Percentiles rank a stretch among this genome's conserved stretches.
Conservation (phyloP, 2,113 vertebrate species). For the Leptobrachium leishanense region DNA sequence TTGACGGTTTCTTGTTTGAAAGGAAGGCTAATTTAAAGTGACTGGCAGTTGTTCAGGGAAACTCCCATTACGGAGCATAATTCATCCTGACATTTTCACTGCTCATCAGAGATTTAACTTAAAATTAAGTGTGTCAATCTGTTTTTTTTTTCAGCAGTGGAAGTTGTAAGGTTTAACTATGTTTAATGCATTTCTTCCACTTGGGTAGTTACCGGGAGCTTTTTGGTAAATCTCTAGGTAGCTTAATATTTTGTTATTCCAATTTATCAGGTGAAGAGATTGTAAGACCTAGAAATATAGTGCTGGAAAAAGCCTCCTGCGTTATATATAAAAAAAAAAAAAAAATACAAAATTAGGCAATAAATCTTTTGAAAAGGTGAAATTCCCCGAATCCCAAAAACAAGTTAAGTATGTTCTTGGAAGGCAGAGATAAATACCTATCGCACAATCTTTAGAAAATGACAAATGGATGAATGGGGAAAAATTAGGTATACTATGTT, state of each 20-base stretch:
- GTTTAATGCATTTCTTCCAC: background rate
- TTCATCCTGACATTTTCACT: constrained; percentile 57
- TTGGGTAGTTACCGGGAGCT: background rate
- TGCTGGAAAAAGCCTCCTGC: background rate
- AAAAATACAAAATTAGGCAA: background rate
- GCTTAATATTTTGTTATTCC: background rate
- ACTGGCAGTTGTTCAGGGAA: constrained; percentile 60
- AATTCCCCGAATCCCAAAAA: constrained; percentile 27
- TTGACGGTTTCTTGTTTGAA: constrained; percentile 66
- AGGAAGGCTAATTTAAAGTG: constrained; percentile 63
- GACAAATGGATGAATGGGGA: too few relatives aligned
- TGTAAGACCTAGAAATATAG: constrained; percentile 23
- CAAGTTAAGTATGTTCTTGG: background rate
- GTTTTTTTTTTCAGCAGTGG: constrained; percentile 3
- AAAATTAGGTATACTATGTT: too few relatives aligned
- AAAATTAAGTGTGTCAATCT: constrained; percentile 54
- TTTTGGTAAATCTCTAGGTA: background rate
- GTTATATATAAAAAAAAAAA: background rate
- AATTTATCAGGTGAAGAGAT: background rate
- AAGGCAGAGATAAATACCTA: background rate
- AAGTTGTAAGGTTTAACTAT: background rate
- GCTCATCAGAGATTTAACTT: constrained; percentile 59
- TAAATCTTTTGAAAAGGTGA: background rate
- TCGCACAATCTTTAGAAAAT: background rate
- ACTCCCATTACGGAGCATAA: constrained; percentile 60